These are phyloP conservation scores for Cephus pygmeus DNA, from an alignment of 2,888 invertebrate genomes.

Conservation along the genomic window DNA sequence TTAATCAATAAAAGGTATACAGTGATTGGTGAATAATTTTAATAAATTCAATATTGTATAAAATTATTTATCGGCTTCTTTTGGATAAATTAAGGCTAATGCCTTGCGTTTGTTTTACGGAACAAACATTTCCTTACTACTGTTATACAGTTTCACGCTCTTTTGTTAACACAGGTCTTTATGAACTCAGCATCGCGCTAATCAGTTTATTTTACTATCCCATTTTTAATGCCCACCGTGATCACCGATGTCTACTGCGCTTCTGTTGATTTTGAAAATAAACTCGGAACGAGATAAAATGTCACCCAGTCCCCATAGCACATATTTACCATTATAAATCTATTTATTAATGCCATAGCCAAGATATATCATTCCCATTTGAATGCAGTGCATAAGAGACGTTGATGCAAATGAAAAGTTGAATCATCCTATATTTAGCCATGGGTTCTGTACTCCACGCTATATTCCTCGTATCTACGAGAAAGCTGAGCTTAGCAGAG, in stretches of 20 bases:
- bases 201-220: neutral
- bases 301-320: neutral
- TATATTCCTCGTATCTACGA: neutral
- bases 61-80: neutral
- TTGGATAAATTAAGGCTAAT: neutral
- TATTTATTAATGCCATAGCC: neutral
- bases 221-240: neutral
- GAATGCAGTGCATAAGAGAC: neutral
- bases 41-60: neutral
- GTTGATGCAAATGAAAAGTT: neutral
- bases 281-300: neutral
- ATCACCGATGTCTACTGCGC: neutral
- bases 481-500: constrained; percentile 8
- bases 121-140: neutral
- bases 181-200: neutral
- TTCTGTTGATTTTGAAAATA: neutral
- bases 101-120: neutral
- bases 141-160: neutral
- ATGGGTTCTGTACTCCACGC: neutral
- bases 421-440: constrained; percentile 3
- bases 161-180: neutral
- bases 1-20: neutral
- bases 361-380: neutral
- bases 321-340: neutral
- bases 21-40: neutral